These are phyloP conservation scores for Strix occidentalis DNA, from an alignment of 2,797 vertebrate genomes.

Conservation along the genomic window DNA sequence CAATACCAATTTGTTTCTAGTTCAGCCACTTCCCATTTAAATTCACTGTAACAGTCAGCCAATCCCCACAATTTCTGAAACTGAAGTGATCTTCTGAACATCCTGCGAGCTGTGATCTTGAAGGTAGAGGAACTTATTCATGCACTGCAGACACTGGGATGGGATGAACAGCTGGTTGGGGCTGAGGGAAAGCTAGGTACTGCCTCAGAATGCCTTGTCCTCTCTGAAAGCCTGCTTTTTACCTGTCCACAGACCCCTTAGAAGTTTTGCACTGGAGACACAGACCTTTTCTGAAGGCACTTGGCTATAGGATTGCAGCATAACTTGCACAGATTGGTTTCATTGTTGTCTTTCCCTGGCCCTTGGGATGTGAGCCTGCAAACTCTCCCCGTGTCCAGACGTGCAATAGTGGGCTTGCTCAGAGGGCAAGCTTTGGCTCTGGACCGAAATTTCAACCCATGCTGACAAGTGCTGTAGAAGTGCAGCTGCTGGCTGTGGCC, in stretches of 20 bases:
- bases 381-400: neutral
- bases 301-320: neutral
- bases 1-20: neutral
- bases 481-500: neutral
- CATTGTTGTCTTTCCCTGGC: neutral
- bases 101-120: neutral
- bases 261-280: neutral
- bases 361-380: neutral
- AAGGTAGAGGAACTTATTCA: neutral
- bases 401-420: neutral
- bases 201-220: neutral
- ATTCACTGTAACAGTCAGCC: neutral
- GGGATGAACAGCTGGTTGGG: neutral
- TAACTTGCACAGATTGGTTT: neutral
- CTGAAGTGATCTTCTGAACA: neutral
- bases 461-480: neutral
- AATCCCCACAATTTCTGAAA: neutral
- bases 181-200: neutral
- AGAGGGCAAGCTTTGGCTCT: neutral
- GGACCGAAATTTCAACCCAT: neutral
- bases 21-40: neutral
- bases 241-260: neutral
- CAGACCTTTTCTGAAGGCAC: neutral
- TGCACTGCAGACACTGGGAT: neutral
- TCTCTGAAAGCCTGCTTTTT: neutral